Percentiles rank a stretch among this genome's conserved stretches.
These are phyloP conservation scores for Cyrtorhinus lividipennis DNA, from an alignment of 1,140 invertebrate species.

Conservation along the genomic window DNA sequence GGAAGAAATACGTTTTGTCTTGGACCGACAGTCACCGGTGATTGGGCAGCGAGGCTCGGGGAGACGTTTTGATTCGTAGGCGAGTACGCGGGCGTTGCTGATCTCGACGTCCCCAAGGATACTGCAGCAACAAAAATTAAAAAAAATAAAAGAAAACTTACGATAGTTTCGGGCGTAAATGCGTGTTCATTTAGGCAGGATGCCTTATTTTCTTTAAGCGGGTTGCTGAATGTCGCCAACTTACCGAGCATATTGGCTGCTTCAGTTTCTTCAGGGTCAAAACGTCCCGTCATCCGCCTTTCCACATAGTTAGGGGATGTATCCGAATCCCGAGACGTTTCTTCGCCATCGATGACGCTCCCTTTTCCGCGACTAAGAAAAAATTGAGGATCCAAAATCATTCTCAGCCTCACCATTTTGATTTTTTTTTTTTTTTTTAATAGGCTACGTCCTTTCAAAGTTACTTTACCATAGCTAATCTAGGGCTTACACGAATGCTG, in stretches of 20 bases:
- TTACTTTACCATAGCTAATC: neutral
- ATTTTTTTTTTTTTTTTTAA: neutral
- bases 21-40: constrained; percentile 43
- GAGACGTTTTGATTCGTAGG: constrained; percentile 48
- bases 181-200: too few relatives aligned
- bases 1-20: constrained; percentile 73
- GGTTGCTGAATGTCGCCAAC: too few relatives aligned
- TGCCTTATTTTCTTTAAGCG: too few relatives aligned
- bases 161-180: too few relatives aligned
- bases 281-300: constrained; percentile 38
- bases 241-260: constrained; percentile 88
- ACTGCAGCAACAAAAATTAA: constrained; percentile 40
- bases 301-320: constrained; percentile 65
- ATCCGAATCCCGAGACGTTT: constrained; percentile 76
- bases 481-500: neutral
- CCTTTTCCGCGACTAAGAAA: constrained; percentile 28
- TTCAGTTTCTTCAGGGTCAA: constrained; percentile 88
- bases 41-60: constrained; percentile 43
- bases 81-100: constrained; percentile 72
- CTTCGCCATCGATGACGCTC: constrained; percentile 58
- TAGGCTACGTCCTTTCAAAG: neutral
- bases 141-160: constrained; percentile 7
- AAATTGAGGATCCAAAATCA: constrained; percentile 6
- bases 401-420: too few relatives aligned
- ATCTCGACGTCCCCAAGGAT: constrained; percentile 78